These are phyloP conservation scores for Limnephilus marmoratus DNA, from an alignment of 2,888 invertebrate genomes.

Conservation along the genomic window DNA sequence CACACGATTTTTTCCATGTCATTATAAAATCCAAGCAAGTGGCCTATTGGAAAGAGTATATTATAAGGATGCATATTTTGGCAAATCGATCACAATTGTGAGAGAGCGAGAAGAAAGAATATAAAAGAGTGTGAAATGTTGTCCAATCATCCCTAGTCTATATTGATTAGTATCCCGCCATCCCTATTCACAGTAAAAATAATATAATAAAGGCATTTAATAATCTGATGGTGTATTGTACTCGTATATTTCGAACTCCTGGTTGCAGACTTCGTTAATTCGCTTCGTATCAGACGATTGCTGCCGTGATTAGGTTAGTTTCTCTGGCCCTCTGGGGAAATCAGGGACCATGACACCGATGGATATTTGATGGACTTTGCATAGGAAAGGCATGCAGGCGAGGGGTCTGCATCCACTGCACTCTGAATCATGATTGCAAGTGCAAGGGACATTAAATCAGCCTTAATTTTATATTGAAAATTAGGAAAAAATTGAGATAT, in stretches of 20 bases:
- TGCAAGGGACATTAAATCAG: neutral
- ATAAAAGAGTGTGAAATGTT: too few species aligned
- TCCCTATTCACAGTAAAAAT: too few species aligned
- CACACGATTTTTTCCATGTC: too few species aligned
- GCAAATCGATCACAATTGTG: too few species aligned
- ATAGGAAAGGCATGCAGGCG: neutral
- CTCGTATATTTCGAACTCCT: neutral
- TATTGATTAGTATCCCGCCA: too few species aligned
- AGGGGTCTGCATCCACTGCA: neutral
- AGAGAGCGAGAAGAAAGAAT: too few species aligned
- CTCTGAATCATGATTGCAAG: neutral
- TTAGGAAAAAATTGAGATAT: neutral
- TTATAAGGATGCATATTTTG: too few species aligned
- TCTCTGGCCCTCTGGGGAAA: neutral
- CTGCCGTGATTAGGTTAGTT: neutral
- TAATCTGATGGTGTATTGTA: neutral
- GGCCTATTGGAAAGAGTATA: too few species aligned
- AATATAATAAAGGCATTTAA: too few species aligned
- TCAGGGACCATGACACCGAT: neutral
- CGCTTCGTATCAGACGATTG: neutral
- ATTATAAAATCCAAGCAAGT: too few species aligned
- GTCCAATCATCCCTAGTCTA: too few species aligned
- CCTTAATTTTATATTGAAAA: too few species aligned
- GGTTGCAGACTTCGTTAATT: neutral
- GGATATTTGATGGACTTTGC: neutral